Percentiles rank a stretch among this genome's conserved stretches.
These are phyloP conservation scores for Dolichoris vasculosae DNA, from an alignment of 1,140 invertebrate species.

Conservation along the genomic window DNA sequence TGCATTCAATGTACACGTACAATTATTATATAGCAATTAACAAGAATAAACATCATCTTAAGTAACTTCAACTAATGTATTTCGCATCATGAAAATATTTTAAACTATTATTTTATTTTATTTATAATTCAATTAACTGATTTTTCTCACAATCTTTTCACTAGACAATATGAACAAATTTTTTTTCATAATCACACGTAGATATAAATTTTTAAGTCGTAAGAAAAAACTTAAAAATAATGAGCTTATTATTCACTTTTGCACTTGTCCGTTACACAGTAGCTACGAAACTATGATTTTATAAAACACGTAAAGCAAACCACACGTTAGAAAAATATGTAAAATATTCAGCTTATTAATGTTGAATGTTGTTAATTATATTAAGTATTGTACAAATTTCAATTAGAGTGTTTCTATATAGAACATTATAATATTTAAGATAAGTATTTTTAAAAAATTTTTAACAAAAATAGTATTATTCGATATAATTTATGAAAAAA, in stretches of 20 bases:
- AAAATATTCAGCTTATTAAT: neutral
- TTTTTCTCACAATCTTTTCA: neutral
- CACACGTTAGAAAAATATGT: neutral
- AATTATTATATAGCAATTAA: conserved; percentile 29
- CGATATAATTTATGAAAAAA: neutral
- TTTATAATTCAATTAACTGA: neutral
- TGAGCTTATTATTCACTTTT: neutral
- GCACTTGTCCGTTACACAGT: neutral
- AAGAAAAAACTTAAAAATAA: neutral
- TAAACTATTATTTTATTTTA: conserved; percentile 27
- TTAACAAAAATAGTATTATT: neutral
- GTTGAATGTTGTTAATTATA: neutral
- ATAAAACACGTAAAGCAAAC: neutral
- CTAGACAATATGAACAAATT: neutral
- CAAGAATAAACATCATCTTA: conserved; percentile 32
- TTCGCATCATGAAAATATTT: neutral
- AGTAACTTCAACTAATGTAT: conserved; percentile 27
- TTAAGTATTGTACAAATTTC: conserved; percentile 7
- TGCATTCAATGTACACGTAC: conserved; percentile 24
- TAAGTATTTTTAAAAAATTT: neutral
- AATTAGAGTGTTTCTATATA: neutral
- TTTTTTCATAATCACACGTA: neutral
- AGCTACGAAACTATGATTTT: neutral
- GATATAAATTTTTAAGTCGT: neutral
- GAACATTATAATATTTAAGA: neutral